Evolutionary conservation across 2,797 vertebrate species (phyloP).

Genomic region (Syndactyla subalaris): DNA sequence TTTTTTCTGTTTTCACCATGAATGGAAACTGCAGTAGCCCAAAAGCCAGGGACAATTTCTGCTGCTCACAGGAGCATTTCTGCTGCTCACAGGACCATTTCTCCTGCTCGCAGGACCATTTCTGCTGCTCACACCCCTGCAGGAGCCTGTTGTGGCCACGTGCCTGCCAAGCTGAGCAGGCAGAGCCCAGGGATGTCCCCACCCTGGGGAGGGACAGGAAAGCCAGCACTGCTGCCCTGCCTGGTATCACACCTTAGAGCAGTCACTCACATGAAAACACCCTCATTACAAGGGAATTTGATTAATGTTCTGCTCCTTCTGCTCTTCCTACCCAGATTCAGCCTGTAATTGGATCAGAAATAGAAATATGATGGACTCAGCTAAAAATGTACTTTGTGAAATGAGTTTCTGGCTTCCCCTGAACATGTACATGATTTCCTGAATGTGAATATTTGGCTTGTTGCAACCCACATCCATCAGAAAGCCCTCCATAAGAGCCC

Average conservation of each 20-base stretch:
- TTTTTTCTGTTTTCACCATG: neutral
- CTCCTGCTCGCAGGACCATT: neutral
- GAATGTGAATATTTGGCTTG: neutral
- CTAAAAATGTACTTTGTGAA: neutral
- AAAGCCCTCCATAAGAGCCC: neutral
- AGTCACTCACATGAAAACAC: neutral
- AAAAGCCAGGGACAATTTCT: neutral
- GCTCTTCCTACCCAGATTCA: neutral
- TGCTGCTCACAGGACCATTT: neutral
- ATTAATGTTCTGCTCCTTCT: neutral
- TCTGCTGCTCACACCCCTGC: neutral
- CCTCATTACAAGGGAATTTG: neutral
- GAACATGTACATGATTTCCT: neutral
- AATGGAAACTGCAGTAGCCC: neutral
- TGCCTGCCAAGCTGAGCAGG: neutral
- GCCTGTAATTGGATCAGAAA: slow-evolving; percentile 1
- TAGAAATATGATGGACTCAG: neutral
- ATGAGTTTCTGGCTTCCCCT: neutral
- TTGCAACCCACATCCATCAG: neutral
- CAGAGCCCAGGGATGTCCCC: neutral
- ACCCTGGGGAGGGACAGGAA: neutral
- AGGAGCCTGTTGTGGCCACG: accelerated
- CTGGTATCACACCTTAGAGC: neutral
- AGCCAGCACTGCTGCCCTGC: neutral
- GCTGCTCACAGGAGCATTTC: neutral